Evolutionary conservation across 2,113 vertebrate genomes (phyloP).

Genomic region (Gnathonemus echidnorhynchus): DNA sequence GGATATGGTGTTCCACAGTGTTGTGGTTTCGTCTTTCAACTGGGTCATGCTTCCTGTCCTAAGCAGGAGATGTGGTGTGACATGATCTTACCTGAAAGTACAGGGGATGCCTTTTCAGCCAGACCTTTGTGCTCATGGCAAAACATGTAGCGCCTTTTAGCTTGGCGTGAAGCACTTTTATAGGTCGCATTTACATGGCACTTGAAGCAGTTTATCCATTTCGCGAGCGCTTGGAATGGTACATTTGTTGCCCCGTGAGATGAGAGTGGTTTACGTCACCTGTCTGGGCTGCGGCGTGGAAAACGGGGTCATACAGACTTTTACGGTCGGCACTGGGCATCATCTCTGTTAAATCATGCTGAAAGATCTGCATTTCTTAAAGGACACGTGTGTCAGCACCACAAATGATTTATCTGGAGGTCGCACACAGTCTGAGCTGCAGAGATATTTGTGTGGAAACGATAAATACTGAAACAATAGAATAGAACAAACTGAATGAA

Average conservation of each 20-base stretch:
- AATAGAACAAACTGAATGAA: background rate
- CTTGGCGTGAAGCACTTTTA: background rate
- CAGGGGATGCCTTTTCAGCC: background rate
- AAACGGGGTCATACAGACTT: no score
- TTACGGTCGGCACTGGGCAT: background rate
- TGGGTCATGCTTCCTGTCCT: background rate
- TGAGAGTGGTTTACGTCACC: background rate
- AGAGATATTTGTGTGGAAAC: background rate
- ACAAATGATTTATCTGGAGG: background rate
- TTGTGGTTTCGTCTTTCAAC: background rate
- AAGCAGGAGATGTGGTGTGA: background rate
- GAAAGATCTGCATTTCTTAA: background rate
- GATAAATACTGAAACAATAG: background rate
- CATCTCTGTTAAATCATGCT: background rate
- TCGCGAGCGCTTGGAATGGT: background rate
- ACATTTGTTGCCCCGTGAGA: background rate
- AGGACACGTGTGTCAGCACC: background rate
- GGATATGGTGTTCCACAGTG: slow-evolving; percentile 4
- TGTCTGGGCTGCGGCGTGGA: background rate
- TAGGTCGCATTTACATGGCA: background rate
- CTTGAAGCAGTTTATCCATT: background rate
- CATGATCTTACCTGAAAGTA: background rate
- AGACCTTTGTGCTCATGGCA: background rate
- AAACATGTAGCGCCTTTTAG: background rate
- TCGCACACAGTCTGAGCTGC: background rate